These are phyloP conservation scores for Botrylloides violaceus DNA, from an alignment of 23 tunicate genomes.

Conservation along the genomic window DNA sequence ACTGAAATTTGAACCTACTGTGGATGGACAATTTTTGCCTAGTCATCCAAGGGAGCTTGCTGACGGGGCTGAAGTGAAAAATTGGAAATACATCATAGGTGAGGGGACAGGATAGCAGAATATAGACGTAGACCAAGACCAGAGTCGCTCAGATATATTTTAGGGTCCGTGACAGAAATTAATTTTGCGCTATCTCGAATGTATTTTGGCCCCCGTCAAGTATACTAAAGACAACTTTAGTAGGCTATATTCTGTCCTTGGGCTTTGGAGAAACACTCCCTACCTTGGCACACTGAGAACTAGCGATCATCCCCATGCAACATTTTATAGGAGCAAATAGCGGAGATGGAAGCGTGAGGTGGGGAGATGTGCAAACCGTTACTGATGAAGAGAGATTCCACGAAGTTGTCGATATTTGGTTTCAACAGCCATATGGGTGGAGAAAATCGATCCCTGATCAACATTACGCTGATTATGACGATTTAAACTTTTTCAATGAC, in stretches of 20 bases:
- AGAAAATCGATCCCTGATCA: constrained; percentile 13
- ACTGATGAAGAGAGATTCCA: constrained; percentile 6
- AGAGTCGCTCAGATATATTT: background rate
- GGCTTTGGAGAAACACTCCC: no score
- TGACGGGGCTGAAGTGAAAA: background rate
- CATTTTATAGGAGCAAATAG: constrained; percentile 25
- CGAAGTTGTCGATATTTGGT: constrained; percentile 15
- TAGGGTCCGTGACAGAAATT: background rate
- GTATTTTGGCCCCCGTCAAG: no score
- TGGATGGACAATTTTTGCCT: constrained; percentile 12
- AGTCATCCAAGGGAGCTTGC: constrained; percentile 12
- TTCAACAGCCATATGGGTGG: constrained; percentile 17
- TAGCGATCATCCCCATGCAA: no score
- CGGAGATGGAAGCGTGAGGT: constrained; percentile 30
- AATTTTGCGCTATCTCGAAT: no score
- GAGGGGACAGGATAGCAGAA: background rate
- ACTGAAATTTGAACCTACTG: background rate
- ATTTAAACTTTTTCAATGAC: constrained; percentile 22
- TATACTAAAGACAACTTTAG: no score
- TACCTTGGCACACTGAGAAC: no score
- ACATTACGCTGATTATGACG: constrained; percentile 19
- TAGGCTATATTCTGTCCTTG: no score
- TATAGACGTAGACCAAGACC: no score
- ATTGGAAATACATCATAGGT: constrained; percentile 33
- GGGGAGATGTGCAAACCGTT: constrained; percentile 28